Percentiles rank a stretch among this genome's conserved stretches.
These are phyloP conservation scores for Daktulosphaira vitifoliae DNA, from an alignment of 1,140 invertebrate genomes.

Conservation along the genomic window DNA sequence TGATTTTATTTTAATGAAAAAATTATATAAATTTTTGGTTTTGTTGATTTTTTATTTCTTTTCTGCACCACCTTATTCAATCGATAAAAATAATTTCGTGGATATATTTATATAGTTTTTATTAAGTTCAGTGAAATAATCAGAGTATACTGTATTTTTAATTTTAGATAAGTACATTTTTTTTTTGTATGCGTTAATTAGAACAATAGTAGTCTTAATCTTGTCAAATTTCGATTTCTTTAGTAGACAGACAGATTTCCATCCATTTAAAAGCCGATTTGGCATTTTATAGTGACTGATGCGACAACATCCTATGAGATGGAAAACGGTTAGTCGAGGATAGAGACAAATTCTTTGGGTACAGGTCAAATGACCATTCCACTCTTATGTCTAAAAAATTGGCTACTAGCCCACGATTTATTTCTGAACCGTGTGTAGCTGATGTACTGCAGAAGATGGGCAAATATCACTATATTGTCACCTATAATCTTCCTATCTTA, in stretches of 20 bases:
- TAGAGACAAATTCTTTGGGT: conserved; percentile 20
- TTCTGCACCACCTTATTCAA: too few relatives aligned
- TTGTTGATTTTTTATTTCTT: too few relatives aligned
- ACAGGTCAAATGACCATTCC: conserved; percentile 31
- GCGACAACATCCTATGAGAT: neutral
- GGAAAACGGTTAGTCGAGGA: neutral
- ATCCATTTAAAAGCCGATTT: conserved; percentile 3
- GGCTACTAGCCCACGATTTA: conserved; percentile 11
- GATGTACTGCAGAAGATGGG: neutral
- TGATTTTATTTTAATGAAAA: too few relatives aligned
- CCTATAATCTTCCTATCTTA: conserved; percentile 7
- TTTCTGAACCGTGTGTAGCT: conserved; percentile 23
- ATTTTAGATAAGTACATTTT: too few relatives aligned
- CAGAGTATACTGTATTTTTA: too few relatives aligned
- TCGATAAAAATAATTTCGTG: too few relatives aligned
- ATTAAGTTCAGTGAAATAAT: too few relatives aligned
- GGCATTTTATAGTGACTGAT: conserved; percentile 7
- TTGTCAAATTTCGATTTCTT: too few relatives aligned
- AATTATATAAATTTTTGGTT: too few relatives aligned
- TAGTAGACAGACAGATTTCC: neutral
- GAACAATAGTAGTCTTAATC: neutral
- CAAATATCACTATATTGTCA: conserved; percentile 13
- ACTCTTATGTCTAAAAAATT: conserved; percentile 25
- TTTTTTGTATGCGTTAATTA: too few relatives aligned
- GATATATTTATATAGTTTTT: too few relatives aligned